Base-by-base conservation (phyloP, 2,113 vertebrate species). In the Hydrolagus affinis region DNA sequence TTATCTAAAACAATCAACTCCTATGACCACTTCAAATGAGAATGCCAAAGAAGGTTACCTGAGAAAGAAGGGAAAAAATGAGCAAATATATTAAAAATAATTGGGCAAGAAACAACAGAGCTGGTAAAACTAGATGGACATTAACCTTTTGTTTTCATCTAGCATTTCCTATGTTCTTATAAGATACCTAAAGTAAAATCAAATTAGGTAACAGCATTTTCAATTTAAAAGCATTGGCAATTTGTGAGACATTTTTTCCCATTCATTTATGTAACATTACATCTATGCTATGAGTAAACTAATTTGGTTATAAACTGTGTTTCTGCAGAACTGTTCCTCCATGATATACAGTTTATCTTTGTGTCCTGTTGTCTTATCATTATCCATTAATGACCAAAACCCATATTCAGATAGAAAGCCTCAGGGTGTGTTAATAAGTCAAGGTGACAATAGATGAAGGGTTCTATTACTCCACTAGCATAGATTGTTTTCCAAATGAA, bases 401-500 rank as follows among this genome's bases (percentile, higher is more conserved):
- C 17, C 8, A 59, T 8, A 57, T 75, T 57, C 44, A 44, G 44
- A 44, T 44, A 76, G 25, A 21, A 25, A 60, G 56, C 56, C n/a
- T 77, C 25, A 12, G 44, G 57, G 59, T 60, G 30, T 64, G 23
- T 30, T 80, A 8, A 7, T 80, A 23, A 30, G 8, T 80, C 59
- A 80, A 11, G 56, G 59, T 25, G 25, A 8, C 72, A 80, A 30
- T 8, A 64, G 14, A 80, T 80, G 77, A 80, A 25, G 25, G 57
- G 77, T 64, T 1, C 60, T 80, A 32, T 64, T 62, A 62, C 4
- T 25, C 17, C 77, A 64, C 15, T 23, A 1, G 64, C 60, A 19
- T 80, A 80, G 57, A 80, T 64, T 80, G 60, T 14, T 25, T 64
- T 30, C 77, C 59, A 80, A 64, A 66, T 62, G 57, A 64, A 25